Evolutionary conservation across 2,797 vertebrate genomes (phyloP), one percentile per base, ranked within the genome.

Genomic region (Pogonophryne albipinna): DNA sequence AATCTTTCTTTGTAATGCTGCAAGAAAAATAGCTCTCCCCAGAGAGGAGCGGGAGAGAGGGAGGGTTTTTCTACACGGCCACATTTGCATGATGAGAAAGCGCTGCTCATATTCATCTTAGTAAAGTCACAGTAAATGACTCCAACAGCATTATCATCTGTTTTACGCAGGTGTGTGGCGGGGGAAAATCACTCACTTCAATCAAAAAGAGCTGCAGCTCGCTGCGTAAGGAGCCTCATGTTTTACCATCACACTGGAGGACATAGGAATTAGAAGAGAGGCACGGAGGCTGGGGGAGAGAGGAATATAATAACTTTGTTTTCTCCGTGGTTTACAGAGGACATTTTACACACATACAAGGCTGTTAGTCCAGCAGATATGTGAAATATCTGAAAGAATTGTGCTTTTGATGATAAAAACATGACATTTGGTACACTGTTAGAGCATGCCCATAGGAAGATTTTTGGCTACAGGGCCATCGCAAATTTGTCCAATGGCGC

Each of bases 211-310:
- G 91, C 93, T 87, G 93, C 95, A 90, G 94, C 95, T 95, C 92
- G 84, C 85, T 87, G 92, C 71, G 89, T 85, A 92, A 81, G 85
- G 81, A 80, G 92, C 92, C 92, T 96, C 95, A 95, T 95, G 96
- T 96, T 96, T 97, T 95, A 95, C 92, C 86, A 93, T 94, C 93
- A 91, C 76, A 89, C 89, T 91, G 86, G 89, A 92, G 83, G 86
- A 92, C 78, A 79, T 51, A 68, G 70, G 79, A 89, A 87, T 90
- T 89, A 88, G 83, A 81, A 50, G 73, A 52, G 74, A 85, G 79
- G 57, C 34, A 58, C n/a, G 42, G 82, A 74, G 74, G 69, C 42
- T 66, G 67, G 31, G 74, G 74, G 74, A 58, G 83, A 83, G 76
- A 70, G 78, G 56, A 58, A 72, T 50, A 56, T 78, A 86, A 88